Evolutionary conservation across 1,140 invertebrate genomes (phyloP), one percentile per base, ranked within the genome.

Genomic region (Eufriesea mexicana): DNA sequence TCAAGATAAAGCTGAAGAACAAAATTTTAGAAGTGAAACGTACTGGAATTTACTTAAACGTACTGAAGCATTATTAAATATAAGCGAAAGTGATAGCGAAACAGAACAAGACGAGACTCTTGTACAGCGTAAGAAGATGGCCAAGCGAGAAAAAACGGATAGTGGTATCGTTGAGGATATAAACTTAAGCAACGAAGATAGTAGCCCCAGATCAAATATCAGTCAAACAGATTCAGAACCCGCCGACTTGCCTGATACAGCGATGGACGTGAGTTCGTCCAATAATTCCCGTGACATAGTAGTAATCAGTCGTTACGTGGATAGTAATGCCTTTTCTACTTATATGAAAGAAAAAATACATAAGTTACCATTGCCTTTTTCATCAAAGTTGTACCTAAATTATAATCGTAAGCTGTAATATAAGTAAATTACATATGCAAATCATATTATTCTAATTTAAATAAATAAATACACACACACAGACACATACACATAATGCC

Each of bases 341-440:
- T 93, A 93, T 45, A 95, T 96, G 95, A 92, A 91, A 51, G 90
- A 94, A 45, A 96, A 95, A 85, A 95, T 96, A 76, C 84, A 93
- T 55, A 68, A 90, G 54, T 92, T 96, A 73, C 95, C 96, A 28
- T 85, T 96, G 47, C 96, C 96, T 57, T 91, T 92, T 23, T 89
- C 94, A 28, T 90, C 96, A 61, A 96, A 96, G 84, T 66, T 94
- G 45, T 96, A 95, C 85, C 89, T 96, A 64, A 95, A 95, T 87
- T 95, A 95, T 80, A 94, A 95, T 88, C 89, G 95, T 54, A 90
- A 92, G 71, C 86, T 94, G 45, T 94, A 90, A 92, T 35, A 64
- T 88, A 87, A 83, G 51, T 42, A 20, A 72, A 54, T 82, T 62
- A 73, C 28, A 61, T 78, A 84, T 67, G 18, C n/a, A 14, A 75